Base-by-base conservation (phyloP, 1,140 invertebrate genomes). In the Atta colombica region DNA sequence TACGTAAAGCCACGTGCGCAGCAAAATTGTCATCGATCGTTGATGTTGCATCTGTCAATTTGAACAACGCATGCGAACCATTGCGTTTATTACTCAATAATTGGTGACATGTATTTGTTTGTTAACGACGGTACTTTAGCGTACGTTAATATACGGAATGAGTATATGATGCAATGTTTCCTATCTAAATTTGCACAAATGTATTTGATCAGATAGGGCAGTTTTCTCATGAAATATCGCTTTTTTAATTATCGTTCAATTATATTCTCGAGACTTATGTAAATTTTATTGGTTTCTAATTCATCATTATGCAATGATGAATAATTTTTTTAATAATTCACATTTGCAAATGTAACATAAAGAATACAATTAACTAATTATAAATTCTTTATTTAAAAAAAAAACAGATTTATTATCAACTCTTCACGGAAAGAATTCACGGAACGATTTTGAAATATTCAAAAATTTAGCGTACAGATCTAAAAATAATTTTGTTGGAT, bases 51-150 rank as follows among this genome's bases (percentile, higher is more conserved):
- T 69, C 35, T 45, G 39, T 69, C 39, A 21, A 21, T 69, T 69
- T 69, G 10, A 21, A 49, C 21, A n/a, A 51, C 49, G 53, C 4
- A n/a, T 7, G 5, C 21, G n/a, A 3, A n/a, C 18, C n/a, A 10
- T n/a, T 45, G 65, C 35, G 35, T 69, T 69, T 69, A 69, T 75
- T 60, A 31, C 55, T 8, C 45, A 55, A 72, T 72, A 72, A 72
- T 55, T 49, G 51, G 16, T 53, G 51, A 18, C 45, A 18, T 25
- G 16, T 53, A 31, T 55, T 72, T 72, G 49, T 72, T 72, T 72
- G 51, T 72, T 72, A 69, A 69, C 66, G 39, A 69, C 39, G n/a
- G 31, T 68, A 68, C n/a, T 68, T 68, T 21, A 14, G n/a, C n/a
- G 39, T 4, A 51, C 14, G 66, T 39, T 69, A 51, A 69, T 69